Evolutionary conservation across 1,140 invertebrate species (phyloP).

Genomic region (Chrysoperla carnea): DNA sequence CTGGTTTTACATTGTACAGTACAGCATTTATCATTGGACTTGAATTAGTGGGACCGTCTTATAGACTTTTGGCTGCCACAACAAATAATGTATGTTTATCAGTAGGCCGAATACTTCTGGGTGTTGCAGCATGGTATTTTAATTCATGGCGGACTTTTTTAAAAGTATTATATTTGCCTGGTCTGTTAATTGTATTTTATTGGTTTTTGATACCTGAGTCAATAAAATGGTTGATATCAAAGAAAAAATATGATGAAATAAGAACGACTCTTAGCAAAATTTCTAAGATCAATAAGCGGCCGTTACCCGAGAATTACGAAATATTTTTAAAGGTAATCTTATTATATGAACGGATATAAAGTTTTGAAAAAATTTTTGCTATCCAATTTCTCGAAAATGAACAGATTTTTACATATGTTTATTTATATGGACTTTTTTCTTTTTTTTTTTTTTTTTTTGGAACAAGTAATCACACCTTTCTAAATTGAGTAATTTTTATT

Average conservation of each 20-base stretch:
- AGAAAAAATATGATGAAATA: constrained; percentile 42
- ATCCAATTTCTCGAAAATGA: too few relatives aligned
- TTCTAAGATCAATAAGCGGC: constrained; percentile 42
- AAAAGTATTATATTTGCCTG: constrained; percentile 43
- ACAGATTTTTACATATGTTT: too few relatives aligned
- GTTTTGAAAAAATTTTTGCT: too few relatives aligned
- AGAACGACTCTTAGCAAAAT: constrained; percentile 36
- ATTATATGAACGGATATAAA: too few relatives aligned
- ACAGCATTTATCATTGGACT: too few relatives aligned
- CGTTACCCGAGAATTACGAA: constrained; percentile 25
- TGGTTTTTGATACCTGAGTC: constrained; percentile 41
- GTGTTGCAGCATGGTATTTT: constrained; percentile 44
- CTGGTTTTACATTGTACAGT: too few relatives aligned
- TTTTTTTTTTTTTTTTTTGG: too few relatives aligned
- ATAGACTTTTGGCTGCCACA: too few relatives aligned
- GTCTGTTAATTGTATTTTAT: constrained; percentile 38
- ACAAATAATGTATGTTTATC: constrained; percentile 17
- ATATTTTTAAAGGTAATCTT: constrained; percentile 24
- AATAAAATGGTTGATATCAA: constrained; percentile 53
- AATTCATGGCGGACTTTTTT: constrained; percentile 51
- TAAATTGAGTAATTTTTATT: too few relatives aligned
- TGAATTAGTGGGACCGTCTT: too few relatives aligned
- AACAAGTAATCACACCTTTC: too few relatives aligned
- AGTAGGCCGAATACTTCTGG: constrained; percentile 46
- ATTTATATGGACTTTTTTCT: too few relatives aligned